A percentile compares a stretch with the other conserved stretches of the same genome.
Conservation (phyloP, 2,113 vertebrate species). For the Ariopsis seemanni region DNA sequence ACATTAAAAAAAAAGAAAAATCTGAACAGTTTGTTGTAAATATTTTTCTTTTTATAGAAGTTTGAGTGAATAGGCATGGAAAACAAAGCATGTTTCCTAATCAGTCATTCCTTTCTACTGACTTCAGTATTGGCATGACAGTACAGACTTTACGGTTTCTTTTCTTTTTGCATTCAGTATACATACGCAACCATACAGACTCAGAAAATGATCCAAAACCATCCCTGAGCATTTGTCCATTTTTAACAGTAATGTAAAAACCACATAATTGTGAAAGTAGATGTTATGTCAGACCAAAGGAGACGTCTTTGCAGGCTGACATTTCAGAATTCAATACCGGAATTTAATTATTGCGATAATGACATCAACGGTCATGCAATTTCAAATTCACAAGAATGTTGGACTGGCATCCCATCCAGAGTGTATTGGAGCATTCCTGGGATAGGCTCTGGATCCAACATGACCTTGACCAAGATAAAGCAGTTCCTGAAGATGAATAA, state of each 20-base stretch:
- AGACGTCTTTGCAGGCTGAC: not conserved
- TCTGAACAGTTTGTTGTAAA: not conserved
- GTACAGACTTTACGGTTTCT: not conserved
- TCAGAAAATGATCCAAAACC: not conserved
- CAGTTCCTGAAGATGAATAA: not conserved
- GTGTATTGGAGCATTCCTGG: not conserved
- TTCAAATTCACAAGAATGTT: not conserved
- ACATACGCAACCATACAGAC: not conserved
- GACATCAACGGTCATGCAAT: not conserved
- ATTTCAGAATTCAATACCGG: not conserved
- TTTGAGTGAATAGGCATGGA: no score
- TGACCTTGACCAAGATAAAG: not conserved
- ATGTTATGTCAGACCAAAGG: not conserved
- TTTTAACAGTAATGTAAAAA: slow-evolving; percentile 12
- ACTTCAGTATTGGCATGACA: not conserved
- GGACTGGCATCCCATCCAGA: not conserved
- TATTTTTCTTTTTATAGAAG: not conserved
- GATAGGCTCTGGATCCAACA: not conserved
- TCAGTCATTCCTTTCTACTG: no score
- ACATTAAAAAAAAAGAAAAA: not conserved
- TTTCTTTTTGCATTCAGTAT: not conserved
- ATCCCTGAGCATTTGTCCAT: not conserved
- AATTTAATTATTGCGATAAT: not conserved
- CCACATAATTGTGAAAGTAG: not conserved
- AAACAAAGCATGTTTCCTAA: not conserved